Conservation (phyloP, 2,888 invertebrate genomes). For the Ligdia adustata region DNA sequence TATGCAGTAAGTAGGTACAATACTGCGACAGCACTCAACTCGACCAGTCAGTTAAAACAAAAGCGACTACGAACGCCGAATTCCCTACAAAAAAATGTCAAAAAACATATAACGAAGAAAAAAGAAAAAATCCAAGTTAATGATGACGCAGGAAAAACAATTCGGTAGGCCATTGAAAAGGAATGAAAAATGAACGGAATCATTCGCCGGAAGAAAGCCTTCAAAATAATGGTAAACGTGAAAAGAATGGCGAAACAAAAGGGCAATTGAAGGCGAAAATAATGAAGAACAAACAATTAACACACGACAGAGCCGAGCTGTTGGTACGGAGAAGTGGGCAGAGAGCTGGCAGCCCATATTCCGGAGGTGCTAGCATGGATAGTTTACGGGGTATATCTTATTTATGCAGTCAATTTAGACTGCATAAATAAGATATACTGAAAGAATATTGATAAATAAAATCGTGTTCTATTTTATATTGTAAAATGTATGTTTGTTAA, state of each 20-base stretch:
- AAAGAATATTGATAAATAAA: too few relatives aligned
- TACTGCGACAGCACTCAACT: background rate
- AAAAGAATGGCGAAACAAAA: slow-evolving; percentile 76
- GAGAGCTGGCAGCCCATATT: slow-evolving; percentile 33
- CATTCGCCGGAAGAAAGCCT: slow-evolving; percentile 72
- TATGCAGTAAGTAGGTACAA: too few relatives aligned
- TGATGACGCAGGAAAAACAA: slow-evolving; percentile 75
- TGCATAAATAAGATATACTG: too few relatives aligned
- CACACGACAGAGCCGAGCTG: slow-evolving; percentile 60
- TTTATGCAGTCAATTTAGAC: too few relatives aligned
- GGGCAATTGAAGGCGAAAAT: slow-evolving; percentile 83
- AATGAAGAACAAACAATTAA: slow-evolving; percentile 83
- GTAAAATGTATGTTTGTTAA: too few relatives aligned
- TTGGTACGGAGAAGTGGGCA: slow-evolving; percentile 32
- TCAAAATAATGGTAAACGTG: slow-evolving; percentile 71
- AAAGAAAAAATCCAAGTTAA: slow-evolving; percentile 62
- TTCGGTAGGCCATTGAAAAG: slow-evolving; percentile 68
- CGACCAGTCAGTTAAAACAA: slow-evolving; percentile 23
- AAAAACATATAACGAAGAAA: slow-evolving; percentile 11
- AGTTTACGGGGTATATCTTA: too few relatives aligned
- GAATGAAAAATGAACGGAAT: slow-evolving; percentile 75
- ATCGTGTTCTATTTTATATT: too few relatives aligned
- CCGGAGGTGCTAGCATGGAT: too few relatives aligned
- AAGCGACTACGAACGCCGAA: slow-evolving; percentile 20
- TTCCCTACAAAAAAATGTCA: slow-evolving; percentile 24